Evolutionary conservation across 1,140 invertebrate genomes (phyloP).

Genomic region (Heterodera carotae): DNA sequence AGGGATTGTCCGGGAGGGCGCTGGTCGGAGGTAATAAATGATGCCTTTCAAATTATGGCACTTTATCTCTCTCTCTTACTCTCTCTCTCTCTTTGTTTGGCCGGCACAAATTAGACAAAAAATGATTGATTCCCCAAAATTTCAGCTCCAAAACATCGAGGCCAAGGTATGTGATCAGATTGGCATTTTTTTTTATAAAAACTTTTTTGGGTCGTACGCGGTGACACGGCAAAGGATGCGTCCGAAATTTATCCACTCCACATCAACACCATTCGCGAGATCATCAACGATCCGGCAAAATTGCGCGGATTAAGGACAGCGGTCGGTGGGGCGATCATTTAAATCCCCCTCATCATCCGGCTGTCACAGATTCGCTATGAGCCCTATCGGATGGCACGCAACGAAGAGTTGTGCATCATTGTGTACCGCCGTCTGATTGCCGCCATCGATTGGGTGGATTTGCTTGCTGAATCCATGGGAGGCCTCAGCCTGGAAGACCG

Average conservation of each 20-base stretch:
- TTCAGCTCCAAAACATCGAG: slow-evolving; percentile 57
- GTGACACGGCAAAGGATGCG: slow-evolving; percentile 59
- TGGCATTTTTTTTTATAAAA: background rate
- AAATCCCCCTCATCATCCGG: slow-evolving; percentile 16
- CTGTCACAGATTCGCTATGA: slow-evolving; percentile 59
- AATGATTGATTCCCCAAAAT: background rate
- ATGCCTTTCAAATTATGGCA: too few relatives aligned
- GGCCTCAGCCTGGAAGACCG: slow-evolving; percentile 46
- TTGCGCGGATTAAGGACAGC: slow-evolving; percentile 59
- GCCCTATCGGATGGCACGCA: slow-evolving; percentile 62
- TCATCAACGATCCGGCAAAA: slow-evolving; percentile 57
- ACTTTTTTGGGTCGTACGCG: slow-evolving; percentile 48
- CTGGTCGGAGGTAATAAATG: too few relatives aligned
- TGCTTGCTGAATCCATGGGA: slow-evolving; percentile 56
- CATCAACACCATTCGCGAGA: slow-evolving; percentile 56
- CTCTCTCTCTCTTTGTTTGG: too few relatives aligned
- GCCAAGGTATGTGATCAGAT: slow-evolving; percentile 46
- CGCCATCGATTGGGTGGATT: slow-evolving; percentile 65
- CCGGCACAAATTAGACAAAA: too few relatives aligned
- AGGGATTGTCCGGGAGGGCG: too few relatives aligned
- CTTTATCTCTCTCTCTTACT: too few relatives aligned
- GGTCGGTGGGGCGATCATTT: slow-evolving; percentile 32
- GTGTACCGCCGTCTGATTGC: slow-evolving; percentile 63
- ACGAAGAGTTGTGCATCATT: slow-evolving; percentile 60
- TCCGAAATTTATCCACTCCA: slow-evolving; percentile 59